Conservation (phyloP, 2,113 vertebrate genomes). For the Podiceps cristatus region DNA sequence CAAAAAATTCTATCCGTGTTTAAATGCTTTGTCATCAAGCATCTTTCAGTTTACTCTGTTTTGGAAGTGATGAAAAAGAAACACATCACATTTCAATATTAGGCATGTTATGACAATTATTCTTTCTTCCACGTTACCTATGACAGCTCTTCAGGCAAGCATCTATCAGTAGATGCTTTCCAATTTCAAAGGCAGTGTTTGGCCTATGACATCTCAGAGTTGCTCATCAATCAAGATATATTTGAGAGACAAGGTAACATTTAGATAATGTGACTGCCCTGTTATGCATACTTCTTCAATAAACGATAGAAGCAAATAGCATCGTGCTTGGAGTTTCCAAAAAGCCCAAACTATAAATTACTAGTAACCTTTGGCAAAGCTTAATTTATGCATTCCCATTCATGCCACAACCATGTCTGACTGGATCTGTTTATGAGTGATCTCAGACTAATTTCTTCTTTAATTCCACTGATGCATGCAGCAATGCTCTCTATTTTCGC, state of each 20-base stretch:
- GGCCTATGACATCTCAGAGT: constrained; percentile 21
- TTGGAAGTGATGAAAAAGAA: background rate
- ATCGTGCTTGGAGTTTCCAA: background rate
- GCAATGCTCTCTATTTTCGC: background rate
- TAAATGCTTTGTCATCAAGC: background rate
- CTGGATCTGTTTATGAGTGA: constrained; percentile 35
- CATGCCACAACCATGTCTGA: constrained; percentile 22
- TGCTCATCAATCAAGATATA: background rate
- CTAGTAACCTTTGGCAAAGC: background rate
- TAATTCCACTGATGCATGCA: constrained; percentile 18
- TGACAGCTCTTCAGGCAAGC: constrained; percentile 27
- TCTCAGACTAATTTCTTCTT: constrained; percentile 21
- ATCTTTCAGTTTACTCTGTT: background rate
- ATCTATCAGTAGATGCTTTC: constrained; percentile 29
- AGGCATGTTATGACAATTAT: constrained; percentile 30
- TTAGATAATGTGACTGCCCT: background rate
- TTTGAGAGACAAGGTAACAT: background rate
- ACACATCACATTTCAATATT: background rate
- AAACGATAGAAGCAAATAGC: background rate
- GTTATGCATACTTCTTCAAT: background rate
- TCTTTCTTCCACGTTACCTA: background rate
- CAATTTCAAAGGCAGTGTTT: constrained; percentile 43
- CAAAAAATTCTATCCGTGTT: background rate
- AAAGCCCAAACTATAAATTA: constrained; percentile 42
- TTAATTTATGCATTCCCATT: constrained; percentile 26